Percentiles rank a stretch among this genome's conserved stretches.
phyloP scores from a whole-genome alignment of 2,888 invertebrate genomes.

The Lepetodrilus schrolli region DNA sequence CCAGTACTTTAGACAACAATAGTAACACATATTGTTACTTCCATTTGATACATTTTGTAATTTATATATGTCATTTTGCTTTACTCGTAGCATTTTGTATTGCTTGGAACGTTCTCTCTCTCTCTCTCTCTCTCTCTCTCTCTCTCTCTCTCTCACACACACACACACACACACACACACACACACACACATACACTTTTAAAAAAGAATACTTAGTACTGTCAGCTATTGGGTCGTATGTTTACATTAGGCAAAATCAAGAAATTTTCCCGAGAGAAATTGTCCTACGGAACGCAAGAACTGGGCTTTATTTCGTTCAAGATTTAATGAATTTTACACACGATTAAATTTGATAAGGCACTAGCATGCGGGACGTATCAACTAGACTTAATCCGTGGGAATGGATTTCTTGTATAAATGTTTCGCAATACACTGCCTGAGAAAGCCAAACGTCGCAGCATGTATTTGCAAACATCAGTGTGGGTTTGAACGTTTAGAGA shows the following conservation, averaged over 20 bases:
- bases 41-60: no score
- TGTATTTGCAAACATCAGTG: neutral
- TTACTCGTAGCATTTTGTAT: no score
- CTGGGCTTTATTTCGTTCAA: constrained; percentile 30
- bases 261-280: constrained; percentile 29
- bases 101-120: no score
- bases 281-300: neutral
- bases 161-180: no score
- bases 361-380: neutral
- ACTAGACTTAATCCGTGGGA: constrained; percentile 27
- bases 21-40: no score
- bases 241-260: constrained; percentile 14
- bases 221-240: no score
- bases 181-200: no score
- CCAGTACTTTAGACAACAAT: no score
- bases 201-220: no score
- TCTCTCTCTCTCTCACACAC: no score
- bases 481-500: neutral
- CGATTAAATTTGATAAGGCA: constrained; percentile 30
- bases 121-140: no score
- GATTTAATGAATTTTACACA: constrained; percentile 32
- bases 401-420: constrained; percentile 20
- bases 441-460: neutral
- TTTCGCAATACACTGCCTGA: constrained; percentile 13
- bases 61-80: no score